Base-by-base conservation (phyloP, 2,888 invertebrate species). In the Caenorhabditis sp. region DNA sequence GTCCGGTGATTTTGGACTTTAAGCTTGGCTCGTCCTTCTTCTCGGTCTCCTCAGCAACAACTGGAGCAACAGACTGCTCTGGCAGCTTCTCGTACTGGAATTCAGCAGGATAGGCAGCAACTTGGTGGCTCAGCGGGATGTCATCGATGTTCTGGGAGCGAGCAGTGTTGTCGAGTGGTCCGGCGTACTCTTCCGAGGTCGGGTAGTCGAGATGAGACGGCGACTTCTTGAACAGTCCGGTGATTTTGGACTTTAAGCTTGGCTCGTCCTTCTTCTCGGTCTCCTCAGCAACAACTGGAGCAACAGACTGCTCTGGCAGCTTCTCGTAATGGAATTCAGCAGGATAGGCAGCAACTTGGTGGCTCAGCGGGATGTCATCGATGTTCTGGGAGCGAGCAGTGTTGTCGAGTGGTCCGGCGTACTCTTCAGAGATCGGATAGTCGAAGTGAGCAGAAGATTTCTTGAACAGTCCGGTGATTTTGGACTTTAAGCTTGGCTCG, bases 201-300 rank as follows among this genome's bases (percentile, higher is more conserved):
- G 79, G 79, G 45, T 82, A 83, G 62, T 81, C 81, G 17, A 59
- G 62, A 32, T 83, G 83, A 41, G 81, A 72, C 1, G 79, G 48
- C 1, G 62, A 62, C 45, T 71, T 74, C 41, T 74, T 68, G 71
- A 74, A 71, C 17, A 70, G 45, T 45, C 75, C 62, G 17, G 72
- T 75, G 52, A 76, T 62, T 61, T 66, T 73, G 32, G 37, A 46
- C 37, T 63, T 76, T 30, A 70, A 41, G 5, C 22, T 24, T 46
- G 22, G 55, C 20, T 65, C 65, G 55, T 59, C 59, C 61, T 61
- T 61, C 56, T 58, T 58, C 56, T 58, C 56, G n/a, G 56, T 32
- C 17, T 58, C 56, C 9, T 58, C 56, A 15, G 43, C 17, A 2
- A 58, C 80, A 39, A 48, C 79, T 74, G 41, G 78, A 43, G 26